Evolutionary conservation across 2,113 vertebrate species (phyloP), one percentile per base, ranked within the genome.

Genomic region (Rhadina sibilatrix): DNA sequence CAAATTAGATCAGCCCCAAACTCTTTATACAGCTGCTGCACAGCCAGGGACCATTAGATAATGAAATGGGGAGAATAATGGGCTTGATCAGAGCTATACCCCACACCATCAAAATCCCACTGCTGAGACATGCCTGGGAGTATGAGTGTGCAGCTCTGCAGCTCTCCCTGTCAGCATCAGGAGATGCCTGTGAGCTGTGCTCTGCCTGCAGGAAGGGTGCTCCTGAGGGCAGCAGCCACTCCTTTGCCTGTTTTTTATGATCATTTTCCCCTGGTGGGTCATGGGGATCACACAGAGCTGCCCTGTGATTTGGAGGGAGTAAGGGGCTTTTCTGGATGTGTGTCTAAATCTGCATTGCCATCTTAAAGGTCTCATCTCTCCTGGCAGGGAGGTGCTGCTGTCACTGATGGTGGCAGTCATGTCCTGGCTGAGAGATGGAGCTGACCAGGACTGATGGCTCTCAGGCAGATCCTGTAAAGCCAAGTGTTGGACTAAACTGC

Each of bases 1-100:
- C 53, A 93, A 84, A 96, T 94, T 76, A 93, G 91, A 46, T 53
- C 81, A 84, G 37, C 49, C 83, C n/a, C 61, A 91, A 60, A 60
- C 56, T 68, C 91, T 82, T 94, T 50, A 75, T 27, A 9, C 10
- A 1, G 1, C 68, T 78, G 40, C 74, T 95, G 61, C 65, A 37
- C 69, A 84, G 47, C 47, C 56, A 63, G 77, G 61, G 60, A 89
- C 52, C 9, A 56, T 72, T 82, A 95, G 81, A 50, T 76, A 82
- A 89, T 61, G 61, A 92, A 91, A 90, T 52, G 15, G 22, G 44
- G 71, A 94, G 44, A 77, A 87, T 76, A 79, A 91, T 47, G 25
- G n/a, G 17, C 49, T 89, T 84, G 17, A 42, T 84, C 31, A 37
- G 52, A 92, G 60, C 46, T 40, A 42, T 78, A 61, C n/a, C 61